Base-by-base conservation (phyloP, 1,140 invertebrate genomes). In the Eumaeus atala region DNA sequence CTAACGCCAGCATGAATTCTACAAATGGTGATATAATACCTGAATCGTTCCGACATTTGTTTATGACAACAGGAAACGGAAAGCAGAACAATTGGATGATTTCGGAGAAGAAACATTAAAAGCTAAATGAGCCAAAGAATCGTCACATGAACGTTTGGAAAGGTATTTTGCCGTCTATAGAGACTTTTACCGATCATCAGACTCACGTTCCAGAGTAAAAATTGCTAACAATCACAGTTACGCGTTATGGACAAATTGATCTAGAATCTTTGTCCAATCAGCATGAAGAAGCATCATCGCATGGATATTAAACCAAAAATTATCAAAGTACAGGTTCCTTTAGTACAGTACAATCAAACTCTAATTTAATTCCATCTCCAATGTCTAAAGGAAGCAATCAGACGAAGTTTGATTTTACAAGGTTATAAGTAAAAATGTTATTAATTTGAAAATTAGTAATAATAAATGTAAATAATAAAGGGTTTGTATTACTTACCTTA, bases 401-500 rank as follows among this genome's bases (percentile, higher is more conserved):
- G 21, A 6, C 2, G 21, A 6, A 36, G 8, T 52, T 36, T 50
- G 28, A 33, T 35, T n/a, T 35, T 14, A 16, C 34, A 4, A 0
- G 12, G 14, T 12, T 33, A 35, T 6, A 49, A 49, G 18, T 10
- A 9, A 28, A 4, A 28, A 2, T 28, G 21, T 3, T 3, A 28
- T 28, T 28, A 6, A 28, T n/a, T n/a, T n/a, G n/a, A n/a, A n/a
- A n/a, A n/a, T n/a, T n/a, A n/a, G n/a, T n/a, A n/a, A n/a, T n/a
- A n/a, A n/a, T n/a, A n/a, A n/a, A n/a, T n/a, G n/a, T n/a, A n/a
- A n/a, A 3, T 3, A 28, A 28, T 28, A 28, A 28, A 28, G 6
- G n/a, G 6, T 28, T 28, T 28, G 2, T 6, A 28, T 28, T 28
- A 28, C 21, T 64, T 59, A 66, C 63, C 63, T 66, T 49, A 66